These are phyloP conservation scores for Mycteria americana DNA, from an alignment of 2,797 vertebrate genomes.

Conservation along the genomic window DNA sequence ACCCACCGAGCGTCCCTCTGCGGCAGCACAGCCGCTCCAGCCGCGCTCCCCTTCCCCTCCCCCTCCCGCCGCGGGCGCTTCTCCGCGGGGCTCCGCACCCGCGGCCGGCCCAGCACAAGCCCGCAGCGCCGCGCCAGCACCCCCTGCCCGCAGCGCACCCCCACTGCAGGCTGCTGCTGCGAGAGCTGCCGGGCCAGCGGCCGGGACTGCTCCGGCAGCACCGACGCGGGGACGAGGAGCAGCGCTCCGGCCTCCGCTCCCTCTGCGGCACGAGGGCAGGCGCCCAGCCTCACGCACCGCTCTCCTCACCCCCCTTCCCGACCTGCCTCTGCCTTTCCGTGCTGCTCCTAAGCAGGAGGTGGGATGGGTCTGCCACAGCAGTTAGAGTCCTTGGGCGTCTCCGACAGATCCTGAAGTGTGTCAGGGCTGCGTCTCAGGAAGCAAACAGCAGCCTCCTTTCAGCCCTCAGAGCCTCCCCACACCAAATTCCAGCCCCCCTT, in stretches of 20 bases:
- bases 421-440: neutral
- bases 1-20: neutral
- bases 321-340: neutral
- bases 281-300: neutral
- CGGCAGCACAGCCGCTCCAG: neutral
- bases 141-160: neutral
- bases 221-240: rapidly evolving
- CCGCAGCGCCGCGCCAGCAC: neutral
- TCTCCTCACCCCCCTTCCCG: neutral
- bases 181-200: too few relatives aligned
- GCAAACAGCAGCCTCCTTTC: neutral
- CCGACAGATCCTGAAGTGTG: neutral
- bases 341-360: neutral
- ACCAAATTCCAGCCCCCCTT: neutral
- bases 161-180: neutral
- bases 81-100: rapidly evolving
- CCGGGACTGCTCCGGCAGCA: rapidly evolving
- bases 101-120: neutral
- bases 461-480: too few relatives aligned
- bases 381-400: too few relatives aligned
- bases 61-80: neutral
- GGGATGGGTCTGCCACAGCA: rapidly evolving
- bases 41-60: neutral
- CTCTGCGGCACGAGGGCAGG: rapidly evolving
- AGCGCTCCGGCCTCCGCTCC: neutral